Evolutionary conservation across 2,113 vertebrate species (phyloP), one percentile per base, ranked within the genome.

Genomic region (Leucopsar rothschildi): DNA sequence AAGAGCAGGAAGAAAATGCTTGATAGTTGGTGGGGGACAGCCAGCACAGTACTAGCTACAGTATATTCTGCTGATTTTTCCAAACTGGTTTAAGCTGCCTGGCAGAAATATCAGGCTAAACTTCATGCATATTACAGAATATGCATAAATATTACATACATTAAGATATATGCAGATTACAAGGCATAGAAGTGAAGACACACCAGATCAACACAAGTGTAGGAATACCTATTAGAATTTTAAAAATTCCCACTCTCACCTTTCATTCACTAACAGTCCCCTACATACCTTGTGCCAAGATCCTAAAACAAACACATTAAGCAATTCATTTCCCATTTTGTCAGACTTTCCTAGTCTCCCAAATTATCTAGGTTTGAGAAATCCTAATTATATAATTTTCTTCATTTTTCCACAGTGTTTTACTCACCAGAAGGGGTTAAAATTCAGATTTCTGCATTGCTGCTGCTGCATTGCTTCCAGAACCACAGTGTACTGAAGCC

Each of bases 401-500:
- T 83, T 57, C 3, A 14, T 66, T 94, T 92, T 59, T 29, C 35
- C 45, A 24, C 4, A 52, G 9, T 37, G 11, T 68, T 21, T 86
- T 49, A 40, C 6, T 4, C 19, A 35, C 7, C 0, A 11, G 31
- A 28, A 75, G 4, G 45, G 8, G 5, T 47, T 73, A 75, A 33
- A 81, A 92, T 31, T 56, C 29, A 37, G 39, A 28, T 65, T 85
- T 73, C 22, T 63, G 53, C 11, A 20, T 12, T 53, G 50, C 29
- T 64, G 59, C 22, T 47, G n/a, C 42, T 56, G 29, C 50, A 40
- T 29, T 40, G 10, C 3, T 1, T 49, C 40, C 44, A 64, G 72
- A 77, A 37, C 17, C 5, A 50, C 29, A 56, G 8, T 16, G 16
- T 33, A 35, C 17, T 0, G 0, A 25, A 83, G 4, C 15, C 24